Evolutionary conservation across 2,113 vertebrate genomes (phyloP).

Genomic region (Brevimyrus niger): DNA sequence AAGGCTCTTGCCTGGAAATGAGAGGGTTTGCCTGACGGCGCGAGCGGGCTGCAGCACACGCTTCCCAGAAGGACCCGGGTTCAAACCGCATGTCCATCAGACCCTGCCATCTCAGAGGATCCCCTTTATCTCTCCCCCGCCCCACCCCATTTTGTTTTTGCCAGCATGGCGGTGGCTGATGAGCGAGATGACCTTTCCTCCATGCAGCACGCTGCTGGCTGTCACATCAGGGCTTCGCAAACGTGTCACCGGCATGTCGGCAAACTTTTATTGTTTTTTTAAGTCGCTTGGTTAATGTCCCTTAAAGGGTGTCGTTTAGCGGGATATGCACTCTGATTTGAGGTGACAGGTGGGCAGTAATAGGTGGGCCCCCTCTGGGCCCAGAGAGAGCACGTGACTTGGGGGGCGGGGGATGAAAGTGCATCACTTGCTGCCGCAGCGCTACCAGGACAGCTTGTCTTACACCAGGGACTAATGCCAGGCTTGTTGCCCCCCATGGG

Average conservation of each 20-base stretch:
- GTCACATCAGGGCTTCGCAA: slow-evolving; percentile 35
- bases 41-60: slow-evolving; percentile 14
- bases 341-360: slow-evolving; percentile 41
- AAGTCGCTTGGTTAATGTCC: slow-evolving; percentile 40
- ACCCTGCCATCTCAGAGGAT: slow-evolving; percentile 20
- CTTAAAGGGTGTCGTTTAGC: slow-evolving; percentile 36
- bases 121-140: slow-evolving; percentile 13
- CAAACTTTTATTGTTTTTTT: slow-evolving; percentile 14
- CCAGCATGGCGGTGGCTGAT: slow-evolving; percentile 17
- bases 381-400: slow-evolving; percentile 9
- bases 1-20: slow-evolving; percentile 16
- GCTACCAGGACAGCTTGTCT: not conserved
- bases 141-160: slow-evolving; percentile 39
- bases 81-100: slow-evolving; percentile 45
- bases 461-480: not conserved
- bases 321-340: slow-evolving; percentile 40
- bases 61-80: slow-evolving; percentile 31
- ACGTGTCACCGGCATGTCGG: slow-evolving; percentile 22
- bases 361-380: slow-evolving; percentile 10
- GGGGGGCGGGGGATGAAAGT: not conserved
- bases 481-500: not conserved
- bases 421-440: not conserved
- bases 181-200: slow-evolving; percentile 43
- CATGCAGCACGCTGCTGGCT: slow-evolving; percentile 38
- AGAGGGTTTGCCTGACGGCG: slow-evolving; percentile 20